Base-by-base conservation (phyloP, 2,113 vertebrate genomes). In the Australoheros scitulus region DNA sequence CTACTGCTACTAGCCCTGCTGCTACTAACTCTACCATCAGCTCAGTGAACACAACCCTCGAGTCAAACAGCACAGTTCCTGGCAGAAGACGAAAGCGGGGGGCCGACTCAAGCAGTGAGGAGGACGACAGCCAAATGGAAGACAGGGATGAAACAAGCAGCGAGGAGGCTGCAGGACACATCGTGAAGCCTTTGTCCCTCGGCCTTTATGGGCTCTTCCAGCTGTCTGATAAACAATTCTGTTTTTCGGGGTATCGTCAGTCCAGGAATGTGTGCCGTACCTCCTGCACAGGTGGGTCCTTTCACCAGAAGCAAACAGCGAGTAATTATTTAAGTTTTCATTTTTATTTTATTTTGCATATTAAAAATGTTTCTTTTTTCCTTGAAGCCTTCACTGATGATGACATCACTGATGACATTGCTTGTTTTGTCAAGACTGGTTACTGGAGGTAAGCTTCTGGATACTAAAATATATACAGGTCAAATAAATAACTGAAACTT, bases 201-300 rank as follows among this genome's bases (percentile, higher is more conserved):
- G 43, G 75, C 2, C 6, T 9, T 0, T 92, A 92, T 0, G 94
- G 94, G 0, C 0, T 94, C 41, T 93, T 95, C 83, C 92, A 93
- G 87, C 78, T 95, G 3, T 17, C 74, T 1, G 87, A 92, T 80
- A 18, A 3, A 2, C 1, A 56, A 6, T 83, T 70, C 64, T 95
- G 94, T 55, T 5, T n/a, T 5, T 90, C 90, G 0, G 77, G 63
- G 1, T 29, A 17, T 3, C 22, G 3, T 18, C 32, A 10, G 11
- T 61, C 92, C 26, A 15, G 4, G 2, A 94, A 95, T 61, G 1
- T 3, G 14, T 95, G 95, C 38, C 2, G 11, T 0, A 55, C 38
- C 2, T 0, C 3, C 70, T 95, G 95, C 74, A 6, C 3, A 2
- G 61, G 92, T 94, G 26, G 90, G 91, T 84, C 29, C 29, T 13